Evolutionary conservation across 2,888 invertebrate genomes (phyloP).

Genomic region (Phalera bucephala): DNA sequence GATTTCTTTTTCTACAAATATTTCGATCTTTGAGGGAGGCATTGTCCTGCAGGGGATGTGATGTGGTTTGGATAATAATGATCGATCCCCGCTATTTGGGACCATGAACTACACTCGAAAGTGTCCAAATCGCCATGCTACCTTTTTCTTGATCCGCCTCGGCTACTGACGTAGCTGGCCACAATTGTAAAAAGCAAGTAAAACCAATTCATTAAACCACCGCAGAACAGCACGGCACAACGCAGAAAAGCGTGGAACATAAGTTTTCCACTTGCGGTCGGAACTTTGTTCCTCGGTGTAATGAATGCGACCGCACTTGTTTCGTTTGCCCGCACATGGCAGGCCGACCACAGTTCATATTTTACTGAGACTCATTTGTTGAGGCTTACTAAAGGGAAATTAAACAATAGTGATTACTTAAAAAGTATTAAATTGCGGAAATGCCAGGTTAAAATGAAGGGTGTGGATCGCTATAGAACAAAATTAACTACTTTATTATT

Average conservation of each 20-base stretch:
- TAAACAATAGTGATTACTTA: neutral
- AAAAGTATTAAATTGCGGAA: neutral
- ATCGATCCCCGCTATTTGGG: too few relatives aligned
- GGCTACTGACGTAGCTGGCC: slow-evolving; percentile 2
- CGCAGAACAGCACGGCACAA: slow-evolving; percentile 13
- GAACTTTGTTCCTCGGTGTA: slow-evolving; percentile 51
- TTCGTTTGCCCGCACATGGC: slow-evolving; percentile 23
- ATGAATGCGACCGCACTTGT: slow-evolving; percentile 55
- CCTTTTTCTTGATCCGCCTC: neutral
- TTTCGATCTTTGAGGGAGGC: too few relatives aligned
- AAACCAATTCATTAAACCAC: slow-evolving; percentile 36
- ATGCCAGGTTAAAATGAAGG: neutral
- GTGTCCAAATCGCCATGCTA: too few relatives aligned
- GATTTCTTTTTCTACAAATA: too few relatives aligned
- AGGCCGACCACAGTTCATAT: neutral
- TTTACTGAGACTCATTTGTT: neutral
- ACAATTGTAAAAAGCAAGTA: slow-evolving; percentile 16
- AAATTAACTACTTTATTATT: too few relatives aligned
- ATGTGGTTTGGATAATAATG: too few relatives aligned
- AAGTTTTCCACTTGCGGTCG: slow-evolving; percentile 42
- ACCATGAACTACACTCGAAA: too few relatives aligned
- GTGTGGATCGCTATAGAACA: too few relatives aligned
- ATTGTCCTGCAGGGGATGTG: too few relatives aligned
- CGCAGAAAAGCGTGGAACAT: slow-evolving; percentile 31
- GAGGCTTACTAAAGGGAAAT: neutral